phyloP scores from a whole-genome alignment of 2,113 vertebrate genomes.

The Spermophilus dauricus region DNA sequence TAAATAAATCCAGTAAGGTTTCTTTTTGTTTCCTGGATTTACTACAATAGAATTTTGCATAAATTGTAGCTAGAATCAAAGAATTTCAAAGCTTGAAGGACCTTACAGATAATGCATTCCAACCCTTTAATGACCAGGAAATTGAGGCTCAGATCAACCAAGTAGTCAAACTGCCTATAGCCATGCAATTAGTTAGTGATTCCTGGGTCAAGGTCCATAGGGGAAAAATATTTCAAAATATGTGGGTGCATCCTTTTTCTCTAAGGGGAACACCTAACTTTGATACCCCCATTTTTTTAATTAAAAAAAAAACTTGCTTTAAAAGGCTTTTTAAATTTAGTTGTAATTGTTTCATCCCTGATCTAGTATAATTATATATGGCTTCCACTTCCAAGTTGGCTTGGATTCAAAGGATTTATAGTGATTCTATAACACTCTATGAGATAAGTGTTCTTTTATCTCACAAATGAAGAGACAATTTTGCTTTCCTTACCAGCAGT shows the following conservation, averaged over 20 bases:
- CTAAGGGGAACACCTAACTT: not conserved
- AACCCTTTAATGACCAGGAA: not conserved
- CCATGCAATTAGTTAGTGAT: not conserved
- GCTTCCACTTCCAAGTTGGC: not conserved
- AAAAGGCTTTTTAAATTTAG: not conserved
- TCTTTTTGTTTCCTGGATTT: not conserved
- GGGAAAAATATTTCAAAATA: not conserved
- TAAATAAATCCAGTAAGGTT: not conserved
- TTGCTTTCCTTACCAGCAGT: slow-evolving; percentile 56
- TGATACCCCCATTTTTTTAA: not conserved
- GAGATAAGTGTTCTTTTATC: slow-evolving; percentile 14
- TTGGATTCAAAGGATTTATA: not conserved
- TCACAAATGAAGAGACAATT: slow-evolving; percentile 23
- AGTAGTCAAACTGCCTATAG: not conserved
- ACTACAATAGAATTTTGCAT: not conserved
- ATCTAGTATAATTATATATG: not conserved
- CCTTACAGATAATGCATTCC: not conserved
- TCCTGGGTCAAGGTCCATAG: not conserved
- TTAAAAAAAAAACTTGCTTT: not conserved
- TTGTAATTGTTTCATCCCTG: slow-evolving; percentile 1
- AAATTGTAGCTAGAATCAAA: not conserved
- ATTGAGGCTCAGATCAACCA: not conserved
- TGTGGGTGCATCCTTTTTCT: not conserved
- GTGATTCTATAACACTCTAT: not conserved
- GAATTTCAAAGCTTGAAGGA: not conserved